Base-by-base conservation (phyloP, 2,888 invertebrate species). In the Antheraea assamensis region DNA sequence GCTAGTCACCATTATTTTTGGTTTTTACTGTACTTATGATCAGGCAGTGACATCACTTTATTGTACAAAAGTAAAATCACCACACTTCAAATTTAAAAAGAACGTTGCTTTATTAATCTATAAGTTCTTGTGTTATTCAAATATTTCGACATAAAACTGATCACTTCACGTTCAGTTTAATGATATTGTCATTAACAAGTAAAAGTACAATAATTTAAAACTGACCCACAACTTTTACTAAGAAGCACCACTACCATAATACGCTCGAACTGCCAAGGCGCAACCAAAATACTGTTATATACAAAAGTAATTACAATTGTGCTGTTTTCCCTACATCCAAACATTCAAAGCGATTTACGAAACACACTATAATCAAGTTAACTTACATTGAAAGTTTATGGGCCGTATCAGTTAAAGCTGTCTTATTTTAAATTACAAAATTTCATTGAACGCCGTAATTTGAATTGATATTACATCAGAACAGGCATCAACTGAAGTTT, bases 241-340 rank as follows among this genome's bases (percentile, higher is more conserved):
- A 42, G 61, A 64, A 72, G 47, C 52, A 70, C 73, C 70, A 73
- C 31, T 7, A 35, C 35, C 68, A 68, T 64, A 42, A 73, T 42
- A 71, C 75, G 74, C 42, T 78, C 74, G 73, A 87, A 90, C 88
- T 86, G 84, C 83, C 88, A 88, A 83, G 83, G 82, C 80, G 79
- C 75, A 78, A 75, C 81, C 77, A 82, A 88, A 85, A 85, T 85
- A 78, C 83, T 74, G 82, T 82, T 75, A 79, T 82, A 82, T 84
- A 79, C 78, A 75, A 77, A 82, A 78, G 76, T 81, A 81, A 82
- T 80, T 75, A 78, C 78, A 71, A 72, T 78, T 82, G 77, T 83
- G 78, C 84, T 76, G 76, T 75, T 79, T 81, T 83, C 82, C 75
- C 77, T 82, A 77, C 77, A 75, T 84, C 83, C 84, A 85, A 87